A percentile compares a stretch with the other conserved stretches of the same genome.
phyloP scores from a whole-genome alignment of 2,113 vertebrate species.

The Manacus vitellinus region DNA sequence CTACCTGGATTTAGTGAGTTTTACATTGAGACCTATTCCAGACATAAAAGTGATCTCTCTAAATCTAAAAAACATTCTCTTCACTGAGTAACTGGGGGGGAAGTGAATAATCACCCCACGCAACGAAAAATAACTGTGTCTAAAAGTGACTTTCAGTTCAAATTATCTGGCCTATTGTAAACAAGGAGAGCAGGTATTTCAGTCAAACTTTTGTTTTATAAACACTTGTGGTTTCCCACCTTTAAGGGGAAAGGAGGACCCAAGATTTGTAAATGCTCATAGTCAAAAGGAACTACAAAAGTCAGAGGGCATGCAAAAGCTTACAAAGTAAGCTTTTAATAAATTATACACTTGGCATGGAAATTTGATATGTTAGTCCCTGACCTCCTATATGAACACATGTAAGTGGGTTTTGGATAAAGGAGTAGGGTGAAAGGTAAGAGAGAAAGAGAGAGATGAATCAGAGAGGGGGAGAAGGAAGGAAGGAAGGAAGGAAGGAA shows the following conservation, averaged over 20 bases:
- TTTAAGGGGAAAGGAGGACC: neutral
- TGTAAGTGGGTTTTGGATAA: neutral
- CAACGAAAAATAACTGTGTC: neutral
- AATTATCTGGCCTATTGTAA: neutral
- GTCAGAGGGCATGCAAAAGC: neutral
- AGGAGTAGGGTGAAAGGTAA: neutral
- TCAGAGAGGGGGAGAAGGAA: too few species aligned
- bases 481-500: too few species aligned
- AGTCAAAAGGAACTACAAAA: neutral
- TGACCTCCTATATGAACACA: neutral
- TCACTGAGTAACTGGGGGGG: neutral
- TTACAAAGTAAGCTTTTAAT: neutral
- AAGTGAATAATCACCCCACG: neutral
- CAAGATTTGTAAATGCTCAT: neutral
- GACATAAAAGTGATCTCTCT: neutral
- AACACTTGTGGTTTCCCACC: neutral
- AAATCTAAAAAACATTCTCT: neutral
- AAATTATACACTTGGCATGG: neutral
- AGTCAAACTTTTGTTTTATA: neutral
- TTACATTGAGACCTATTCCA: neutral
- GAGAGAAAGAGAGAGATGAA: neutral
- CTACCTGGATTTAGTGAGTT: neutral
- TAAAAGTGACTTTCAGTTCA: neutral
- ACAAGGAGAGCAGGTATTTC: neutral
- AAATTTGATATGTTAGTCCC: neutral